Conservation (phyloP, 2,888 invertebrate genomes). For the Lasioglossum lativentre region DNA sequence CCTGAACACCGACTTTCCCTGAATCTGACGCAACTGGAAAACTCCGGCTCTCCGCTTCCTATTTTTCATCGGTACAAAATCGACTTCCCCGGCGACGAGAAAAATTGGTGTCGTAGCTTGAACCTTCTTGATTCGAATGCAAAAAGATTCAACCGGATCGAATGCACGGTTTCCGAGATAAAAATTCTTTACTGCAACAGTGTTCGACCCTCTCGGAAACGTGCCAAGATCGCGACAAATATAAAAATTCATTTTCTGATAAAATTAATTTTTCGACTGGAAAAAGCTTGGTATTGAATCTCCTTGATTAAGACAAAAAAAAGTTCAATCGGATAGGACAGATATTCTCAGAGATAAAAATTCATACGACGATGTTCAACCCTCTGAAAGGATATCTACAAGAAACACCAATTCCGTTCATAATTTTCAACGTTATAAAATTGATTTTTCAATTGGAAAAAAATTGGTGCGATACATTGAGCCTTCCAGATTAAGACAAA, state of each 20-base stretch:
- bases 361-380: not conserved
- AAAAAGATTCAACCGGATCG: not conserved
- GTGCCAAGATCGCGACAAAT: too few species aligned
- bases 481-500: not conserved
- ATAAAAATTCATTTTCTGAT: too few species aligned
- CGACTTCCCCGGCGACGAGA: not conserved
- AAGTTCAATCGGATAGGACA: not conserved
- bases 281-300: not conserved
- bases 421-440: too few species aligned
- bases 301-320: not conserved
- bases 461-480: too few species aligned
- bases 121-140: not conserved
- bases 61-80: not conserved
- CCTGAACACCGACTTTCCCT: constrained; percentile 36
- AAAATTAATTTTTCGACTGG: not conserved
- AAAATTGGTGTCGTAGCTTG: not conserved
- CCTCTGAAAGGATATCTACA: too few species aligned
- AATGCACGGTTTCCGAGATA: not conserved
- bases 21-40: constrained; percentile 27
- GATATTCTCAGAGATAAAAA: not conserved
- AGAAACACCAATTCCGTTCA: too few species aligned
- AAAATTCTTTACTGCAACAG: not conserved
- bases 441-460: too few species aligned
- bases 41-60: not conserved
- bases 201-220: too few species aligned